These are phyloP conservation scores for Tetrapedia diversipes DNA, from an alignment of 2,888 invertebrate species.

Conservation along the genomic window DNA sequence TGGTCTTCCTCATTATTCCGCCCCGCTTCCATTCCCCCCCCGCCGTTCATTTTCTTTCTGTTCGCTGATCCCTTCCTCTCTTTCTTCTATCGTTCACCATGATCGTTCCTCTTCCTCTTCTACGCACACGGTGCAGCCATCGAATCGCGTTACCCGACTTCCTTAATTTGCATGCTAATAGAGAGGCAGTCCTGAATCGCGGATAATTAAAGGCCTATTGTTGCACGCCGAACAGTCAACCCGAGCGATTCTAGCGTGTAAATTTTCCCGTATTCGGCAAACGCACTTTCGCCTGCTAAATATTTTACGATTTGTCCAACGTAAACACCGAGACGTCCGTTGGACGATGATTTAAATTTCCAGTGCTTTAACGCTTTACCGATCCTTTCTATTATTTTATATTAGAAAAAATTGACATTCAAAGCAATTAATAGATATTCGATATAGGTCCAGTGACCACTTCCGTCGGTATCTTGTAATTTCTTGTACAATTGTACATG, in stretches of 20 bases:
- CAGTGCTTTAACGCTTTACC: not conserved
- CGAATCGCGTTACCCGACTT: constrained; percentile 59
- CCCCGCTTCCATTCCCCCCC: not conserved
- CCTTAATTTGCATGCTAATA: constrained; percentile 66
- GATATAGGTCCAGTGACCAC: too few relatives aligned
- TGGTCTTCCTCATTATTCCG: constrained; percentile 31
- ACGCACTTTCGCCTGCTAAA: constrained; percentile 56
- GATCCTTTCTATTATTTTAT: too few relatives aligned
- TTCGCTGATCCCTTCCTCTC: not conserved
- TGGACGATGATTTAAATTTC: constrained; percentile 4
- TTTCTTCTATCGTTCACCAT: not conserved
- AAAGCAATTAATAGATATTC: too few relatives aligned
- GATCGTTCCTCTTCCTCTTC: not conserved
- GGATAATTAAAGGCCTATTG: constrained; percentile 64
- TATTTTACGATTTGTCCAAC: constrained; percentile 19
- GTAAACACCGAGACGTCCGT: too few relatives aligned
- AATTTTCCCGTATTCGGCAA: constrained; percentile 53
- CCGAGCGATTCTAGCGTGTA: constrained; percentile 59
- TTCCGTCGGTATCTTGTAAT: too few relatives aligned
- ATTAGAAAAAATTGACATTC: too few relatives aligned
- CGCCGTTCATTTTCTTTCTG: not conserved
- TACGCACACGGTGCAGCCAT: not conserved
- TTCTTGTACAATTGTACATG: too few relatives aligned
- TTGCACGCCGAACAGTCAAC: constrained; percentile 44
- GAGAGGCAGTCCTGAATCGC: constrained; percentile 56